Evolutionary conservation across 2,888 invertebrate genomes (phyloP).

Genomic region (Meteorus cinctellus): DNA sequence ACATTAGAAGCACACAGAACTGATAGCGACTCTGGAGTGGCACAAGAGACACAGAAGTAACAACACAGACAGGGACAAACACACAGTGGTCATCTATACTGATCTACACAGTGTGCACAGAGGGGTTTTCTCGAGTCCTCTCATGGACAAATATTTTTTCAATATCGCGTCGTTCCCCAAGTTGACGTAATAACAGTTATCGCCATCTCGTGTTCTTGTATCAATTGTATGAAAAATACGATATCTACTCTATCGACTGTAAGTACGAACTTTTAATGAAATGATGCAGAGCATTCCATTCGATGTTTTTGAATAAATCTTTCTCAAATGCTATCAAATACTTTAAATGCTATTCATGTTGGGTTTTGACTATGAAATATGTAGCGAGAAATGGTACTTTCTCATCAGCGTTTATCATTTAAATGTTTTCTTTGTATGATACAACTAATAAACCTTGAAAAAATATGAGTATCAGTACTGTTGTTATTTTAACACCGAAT

Average conservation of each 20-base stretch:
- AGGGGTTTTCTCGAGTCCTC: background rate
- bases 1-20: too few species aligned
- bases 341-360: too few species aligned
- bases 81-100: too few species aligned
- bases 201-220: background rate
- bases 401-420: too few species aligned
- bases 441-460: too few species aligned
- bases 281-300: background rate
- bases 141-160: background rate
- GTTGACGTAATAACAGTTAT: background rate
- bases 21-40: slow-evolving; percentile 8
- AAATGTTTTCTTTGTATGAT: too few species aligned
- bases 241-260: background rate
- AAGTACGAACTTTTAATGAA: background rate
- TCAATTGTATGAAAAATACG: background rate
- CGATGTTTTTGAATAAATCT: too few species aligned
- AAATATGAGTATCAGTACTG: too few species aligned
- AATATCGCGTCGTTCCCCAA: background rate
- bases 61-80: background rate
- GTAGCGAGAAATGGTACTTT: too few species aligned
- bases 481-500: too few species aligned
- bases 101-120: background rate
- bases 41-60: background rate
- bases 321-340: too few species aligned
- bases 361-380: too few species aligned